These are phyloP conservation scores for Falco peregrinus DNA, from an alignment of 2,797 vertebrate species.

Conservation along the genomic window DNA sequence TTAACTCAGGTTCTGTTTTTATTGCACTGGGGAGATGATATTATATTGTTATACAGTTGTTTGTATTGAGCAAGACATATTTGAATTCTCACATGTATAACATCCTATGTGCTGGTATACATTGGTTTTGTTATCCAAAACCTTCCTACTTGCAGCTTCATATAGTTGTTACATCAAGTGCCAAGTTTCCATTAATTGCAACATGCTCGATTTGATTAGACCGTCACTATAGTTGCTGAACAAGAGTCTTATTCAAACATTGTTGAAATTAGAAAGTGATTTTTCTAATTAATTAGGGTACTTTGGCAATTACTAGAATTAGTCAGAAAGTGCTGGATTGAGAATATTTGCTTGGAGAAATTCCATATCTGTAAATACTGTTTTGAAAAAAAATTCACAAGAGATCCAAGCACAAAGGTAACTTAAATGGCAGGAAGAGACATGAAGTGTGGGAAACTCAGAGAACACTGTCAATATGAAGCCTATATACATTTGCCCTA, in stretches of 20 bases:
- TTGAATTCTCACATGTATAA: neutral
- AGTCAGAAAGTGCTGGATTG: neutral
- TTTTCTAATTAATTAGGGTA: constrained; percentile 19
- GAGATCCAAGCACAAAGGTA: neutral
- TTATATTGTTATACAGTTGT: neutral
- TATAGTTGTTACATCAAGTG: neutral
- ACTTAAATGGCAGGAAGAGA: neutral
- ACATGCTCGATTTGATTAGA: constrained; percentile 15
- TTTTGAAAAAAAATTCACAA: neutral
- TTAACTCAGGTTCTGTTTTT: neutral
- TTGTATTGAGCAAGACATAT: neutral
- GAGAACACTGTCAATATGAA: neutral
- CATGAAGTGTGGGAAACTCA: neutral
- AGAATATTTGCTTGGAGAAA: neutral
- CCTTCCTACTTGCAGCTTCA: neutral
- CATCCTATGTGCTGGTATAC: neutral
- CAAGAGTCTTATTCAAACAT: neutral
- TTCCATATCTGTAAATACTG: neutral
- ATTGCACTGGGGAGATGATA: neutral
- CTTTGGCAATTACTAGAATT: neutral
- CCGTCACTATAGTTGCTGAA: neutral
- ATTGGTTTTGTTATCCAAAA: neutral
- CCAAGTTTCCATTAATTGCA: constrained; percentile 10
- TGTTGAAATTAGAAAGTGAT: neutral
- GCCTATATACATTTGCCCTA: neutral